Evolutionary conservation across 1,140 invertebrate species (phyloP).

Genomic region (Holcopasites calliopsidis): DNA sequence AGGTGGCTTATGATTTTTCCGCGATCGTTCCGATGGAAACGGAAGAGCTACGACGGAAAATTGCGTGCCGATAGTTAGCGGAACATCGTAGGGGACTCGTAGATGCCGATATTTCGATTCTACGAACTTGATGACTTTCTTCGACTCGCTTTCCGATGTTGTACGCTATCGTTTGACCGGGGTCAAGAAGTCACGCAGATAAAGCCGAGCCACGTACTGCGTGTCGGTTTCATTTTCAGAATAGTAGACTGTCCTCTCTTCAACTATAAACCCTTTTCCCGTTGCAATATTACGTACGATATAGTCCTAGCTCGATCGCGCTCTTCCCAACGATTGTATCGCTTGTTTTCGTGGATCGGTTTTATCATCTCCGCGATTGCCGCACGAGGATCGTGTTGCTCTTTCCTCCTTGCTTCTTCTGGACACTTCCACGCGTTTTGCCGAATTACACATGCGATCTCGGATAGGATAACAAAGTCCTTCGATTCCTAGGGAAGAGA

Average conservation of each 20-base stretch:
- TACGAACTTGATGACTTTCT: slow-evolving; percentile 9
- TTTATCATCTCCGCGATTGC: neutral
- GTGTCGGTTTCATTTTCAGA: slow-evolving; percentile 56
- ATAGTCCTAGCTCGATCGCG: neutral
- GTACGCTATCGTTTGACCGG: slow-evolving; percentile 53
- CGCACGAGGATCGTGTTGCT: neutral
- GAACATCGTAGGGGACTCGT: no score
- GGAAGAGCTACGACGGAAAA: neutral
- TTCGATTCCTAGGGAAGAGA: neutral
- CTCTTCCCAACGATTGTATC: neutral
- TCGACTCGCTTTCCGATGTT: slow-evolving; percentile 8
- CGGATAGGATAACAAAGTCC: neutral
- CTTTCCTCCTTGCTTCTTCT: neutral
- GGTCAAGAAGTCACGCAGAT: slow-evolving; percentile 68
- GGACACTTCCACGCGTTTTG: no score
- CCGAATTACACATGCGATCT: neutral
- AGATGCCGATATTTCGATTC: slow-evolving; percentile 29
- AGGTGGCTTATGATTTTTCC: slow-evolving; percentile 18
- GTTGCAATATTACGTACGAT: neutral
- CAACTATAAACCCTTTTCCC: slow-evolving; percentile 15
- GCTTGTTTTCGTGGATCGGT: neutral
- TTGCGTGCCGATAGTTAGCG: neutral
- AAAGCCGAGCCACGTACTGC: slow-evolving; percentile 39
- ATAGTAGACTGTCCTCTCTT: slow-evolving; percentile 45
- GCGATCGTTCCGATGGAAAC: neutral